A percentile compares a stretch with the other conserved stretches of the same genome.
Conservation (phyloP, 2,797 vertebrate genomes). For the Ceyx erithaca region DNA sequence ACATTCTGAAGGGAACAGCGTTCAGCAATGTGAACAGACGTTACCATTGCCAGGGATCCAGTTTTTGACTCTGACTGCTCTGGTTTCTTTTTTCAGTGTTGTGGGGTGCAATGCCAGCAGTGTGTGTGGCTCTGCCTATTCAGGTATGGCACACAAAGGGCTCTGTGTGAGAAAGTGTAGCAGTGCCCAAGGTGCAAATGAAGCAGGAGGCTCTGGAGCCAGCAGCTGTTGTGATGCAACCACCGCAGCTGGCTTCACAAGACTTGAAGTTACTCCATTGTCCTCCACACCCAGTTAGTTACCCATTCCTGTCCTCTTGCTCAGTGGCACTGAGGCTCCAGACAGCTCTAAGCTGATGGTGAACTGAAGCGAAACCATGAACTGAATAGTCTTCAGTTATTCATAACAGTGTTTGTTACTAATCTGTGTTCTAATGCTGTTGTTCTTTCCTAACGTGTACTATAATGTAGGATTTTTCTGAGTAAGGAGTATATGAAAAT, state of each 20-base stretch:
- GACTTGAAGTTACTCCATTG: neutral
- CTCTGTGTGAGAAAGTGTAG: neutral
- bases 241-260: neutral
- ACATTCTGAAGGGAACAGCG: neutral
- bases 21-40: neutral
- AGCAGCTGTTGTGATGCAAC: neutral
- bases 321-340: neutral
- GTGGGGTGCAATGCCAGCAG: neutral
- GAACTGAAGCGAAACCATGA: neutral
- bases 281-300: accelerated
- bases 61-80: neutral
- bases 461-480: neutral
- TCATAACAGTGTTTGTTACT: neutral
- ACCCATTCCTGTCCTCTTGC: neutral
- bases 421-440: accelerated
- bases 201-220: neutral
- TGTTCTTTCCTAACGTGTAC: accelerated
- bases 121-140: neutral
- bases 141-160: accelerated
- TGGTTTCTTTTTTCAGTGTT: neutral
- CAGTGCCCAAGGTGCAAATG: neutral
- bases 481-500: neutral
- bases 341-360: neutral
- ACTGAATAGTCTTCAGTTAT: neutral
- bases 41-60: neutral